A percentile compares a stretch with the other conserved stretches of the same genome.
phyloP scores from a whole-genome alignment of 2,797 vertebrate species.

The Brotogeris chrysoptera region DNA sequence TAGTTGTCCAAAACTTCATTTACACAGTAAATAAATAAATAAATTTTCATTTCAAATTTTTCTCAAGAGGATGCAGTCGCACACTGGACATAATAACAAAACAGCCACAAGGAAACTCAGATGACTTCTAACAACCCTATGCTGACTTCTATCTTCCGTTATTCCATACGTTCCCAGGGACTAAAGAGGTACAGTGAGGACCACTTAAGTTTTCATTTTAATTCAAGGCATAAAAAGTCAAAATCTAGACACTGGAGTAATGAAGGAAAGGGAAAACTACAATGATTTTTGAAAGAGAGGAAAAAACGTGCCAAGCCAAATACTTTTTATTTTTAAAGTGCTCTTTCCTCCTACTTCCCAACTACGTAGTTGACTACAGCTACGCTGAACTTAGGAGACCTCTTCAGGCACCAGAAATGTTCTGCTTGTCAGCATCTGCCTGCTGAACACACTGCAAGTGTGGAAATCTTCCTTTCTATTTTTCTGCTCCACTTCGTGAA shows the following conservation, averaged over 20 bases:
- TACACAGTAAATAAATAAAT: background rate
- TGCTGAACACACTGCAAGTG: background rate
- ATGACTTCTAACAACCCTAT: background rate
- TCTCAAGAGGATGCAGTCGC: background rate
- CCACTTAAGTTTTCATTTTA: background rate
- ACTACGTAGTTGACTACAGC: background rate
- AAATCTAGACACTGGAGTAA: background rate
- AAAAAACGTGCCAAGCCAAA: background rate
- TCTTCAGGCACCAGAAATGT: background rate
- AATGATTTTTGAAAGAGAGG: background rate
- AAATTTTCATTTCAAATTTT: background rate
- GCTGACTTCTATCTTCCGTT: background rate
- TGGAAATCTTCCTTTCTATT: background rate
- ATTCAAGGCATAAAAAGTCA: background rate
- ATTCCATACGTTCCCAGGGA: background rate
- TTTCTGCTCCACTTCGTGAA: background rate
- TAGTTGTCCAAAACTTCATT: background rate
- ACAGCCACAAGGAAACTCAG: background rate
- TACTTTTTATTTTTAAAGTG: background rate
- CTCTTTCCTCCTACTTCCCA: background rate
- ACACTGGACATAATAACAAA: background rate
- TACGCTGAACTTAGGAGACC: background rate
- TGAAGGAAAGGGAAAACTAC: rapidly evolving
- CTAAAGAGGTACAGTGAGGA: background rate
- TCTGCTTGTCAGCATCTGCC: background rate